These are phyloP conservation scores for Blennius ocellaris DNA, from an alignment of 2,113 vertebrate species.

Conservation along the genomic window DNA sequence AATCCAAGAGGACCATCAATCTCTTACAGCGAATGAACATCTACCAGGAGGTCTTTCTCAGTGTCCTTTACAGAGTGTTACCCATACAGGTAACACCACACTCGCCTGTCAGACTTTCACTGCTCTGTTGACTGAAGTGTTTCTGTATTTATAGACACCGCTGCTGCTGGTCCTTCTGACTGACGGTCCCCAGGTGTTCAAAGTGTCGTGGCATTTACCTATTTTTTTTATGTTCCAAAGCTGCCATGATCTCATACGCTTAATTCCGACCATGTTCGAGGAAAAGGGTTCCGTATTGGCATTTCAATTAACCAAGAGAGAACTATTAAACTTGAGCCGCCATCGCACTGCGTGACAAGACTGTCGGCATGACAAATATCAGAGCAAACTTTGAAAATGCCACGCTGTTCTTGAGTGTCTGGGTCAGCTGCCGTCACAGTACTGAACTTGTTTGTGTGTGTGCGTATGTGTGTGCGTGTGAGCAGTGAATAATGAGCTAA, in stretches of 20 bases:
- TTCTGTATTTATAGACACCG: too few species aligned
- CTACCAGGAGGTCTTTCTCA: slow-evolving; percentile 97
- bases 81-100: slow-evolving; percentile 88
- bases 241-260: slow-evolving; percentile 16
- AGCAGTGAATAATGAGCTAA: slow-evolving; percentile 39
- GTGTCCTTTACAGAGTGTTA: slow-evolving; percentile 90
- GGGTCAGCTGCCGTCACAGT: slow-evolving; percentile 20
- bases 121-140: too few species aligned
- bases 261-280: slow-evolving; percentile 38
- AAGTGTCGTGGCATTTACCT: slow-evolving; percentile 42
- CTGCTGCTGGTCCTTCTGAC: not conserved
- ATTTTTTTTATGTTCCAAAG: slow-evolving; percentile 23
- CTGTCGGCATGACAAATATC: slow-evolving; percentile 48
- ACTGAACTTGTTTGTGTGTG: slow-evolving; percentile 21
- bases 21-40: slow-evolving; percentile 98
- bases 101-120: slow-evolving; percentile 14
- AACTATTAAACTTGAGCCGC: slow-evolving; percentile 26
- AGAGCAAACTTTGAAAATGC: slow-evolving; percentile 54
- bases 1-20: slow-evolving; percentile 97
- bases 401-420: slow-evolving; percentile 40
- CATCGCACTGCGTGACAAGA: slow-evolving; percentile 30
- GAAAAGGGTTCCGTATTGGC: slow-evolving; percentile 58
- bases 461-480: too few species aligned
- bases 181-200: slow-evolving; percentile 2
- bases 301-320: slow-evolving; percentile 53